phyloP scores from a whole-genome alignment of 2,888 invertebrate species.

The Bhutanitis thaidina region DNA sequence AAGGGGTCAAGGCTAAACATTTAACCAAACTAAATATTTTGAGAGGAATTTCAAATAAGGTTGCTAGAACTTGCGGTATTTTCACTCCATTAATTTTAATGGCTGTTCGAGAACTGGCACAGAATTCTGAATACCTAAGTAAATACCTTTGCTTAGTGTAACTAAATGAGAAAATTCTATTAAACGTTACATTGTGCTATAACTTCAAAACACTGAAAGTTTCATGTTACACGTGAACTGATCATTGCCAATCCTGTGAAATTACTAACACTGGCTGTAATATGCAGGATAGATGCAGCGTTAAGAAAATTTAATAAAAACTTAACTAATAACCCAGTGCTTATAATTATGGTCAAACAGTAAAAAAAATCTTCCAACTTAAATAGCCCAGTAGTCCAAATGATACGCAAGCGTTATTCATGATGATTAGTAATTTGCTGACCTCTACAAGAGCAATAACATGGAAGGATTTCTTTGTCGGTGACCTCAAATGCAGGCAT shows the following conservation, averaged over 20 bases:
- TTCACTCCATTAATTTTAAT: conserved; percentile 20
- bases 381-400: no score
- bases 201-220: background rate
- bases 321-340: no score
- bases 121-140: conserved; percentile 16
- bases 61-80: conserved; percentile 10
- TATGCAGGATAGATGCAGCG: no score
- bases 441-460: no score
- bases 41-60: conserved; percentile 16
- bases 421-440: no score
- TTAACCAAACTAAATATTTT: conserved; percentile 16
- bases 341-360: no score
- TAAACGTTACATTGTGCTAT: conserved; percentile 1
- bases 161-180: conserved; percentile 17
- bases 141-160: conserved; percentile 14
- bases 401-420: no score
- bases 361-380: no score
- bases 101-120: conserved; percentile 7
- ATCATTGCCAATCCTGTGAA: background rate
- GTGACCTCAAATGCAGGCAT: no score
- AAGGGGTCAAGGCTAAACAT: conserved; percentile 10
- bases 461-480: no score
- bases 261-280: no score
- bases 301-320: no score
- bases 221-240: background rate